Conservation (phyloP, 2,888 invertebrate genomes). For the Autographa pulchrina region DNA sequence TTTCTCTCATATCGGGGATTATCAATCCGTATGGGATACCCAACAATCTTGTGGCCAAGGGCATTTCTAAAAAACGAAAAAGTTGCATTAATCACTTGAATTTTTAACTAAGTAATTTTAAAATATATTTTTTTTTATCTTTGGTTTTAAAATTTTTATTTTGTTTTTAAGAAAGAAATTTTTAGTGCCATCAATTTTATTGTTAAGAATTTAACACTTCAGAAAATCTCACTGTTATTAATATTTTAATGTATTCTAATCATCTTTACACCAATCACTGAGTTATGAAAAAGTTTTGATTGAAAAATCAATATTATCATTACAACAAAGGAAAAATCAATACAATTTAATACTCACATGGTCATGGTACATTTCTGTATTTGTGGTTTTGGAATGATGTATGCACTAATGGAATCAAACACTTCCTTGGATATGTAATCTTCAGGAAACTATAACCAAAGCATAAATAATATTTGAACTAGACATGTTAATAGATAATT, state of each 20-base stretch:
- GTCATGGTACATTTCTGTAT: constrained; percentile 97
- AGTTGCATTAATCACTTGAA: background rate
- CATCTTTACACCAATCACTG: background rate
- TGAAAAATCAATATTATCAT: background rate
- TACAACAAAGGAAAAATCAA: background rate
- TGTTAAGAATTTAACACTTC: no score
- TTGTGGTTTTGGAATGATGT: constrained; percentile 98
- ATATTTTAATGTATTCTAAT: no score
- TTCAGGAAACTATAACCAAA: constrained; percentile 93
- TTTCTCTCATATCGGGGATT: constrained; percentile 97
- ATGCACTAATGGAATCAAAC: constrained; percentile 97
- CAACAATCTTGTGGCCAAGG: constrained; percentile 95
- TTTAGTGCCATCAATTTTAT: no score
- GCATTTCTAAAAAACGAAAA: constrained; percentile 82
- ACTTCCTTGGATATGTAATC: constrained; percentile 97
- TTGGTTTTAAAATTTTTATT: no score
- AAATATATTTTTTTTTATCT: no score
- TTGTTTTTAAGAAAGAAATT: no score
- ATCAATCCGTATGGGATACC: constrained; percentile 97
- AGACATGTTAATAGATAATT: constrained; percentile 23
- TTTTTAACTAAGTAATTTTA: no score
- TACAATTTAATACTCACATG: constrained; percentile 90
- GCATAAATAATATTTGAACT: constrained; percentile 28
- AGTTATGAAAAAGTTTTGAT: background rate
- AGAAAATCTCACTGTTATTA: no score